phyloP scores from a whole-genome alignment of 1,140 invertebrate genomes.

The Bombus haemorrhoidalis region DNA sequence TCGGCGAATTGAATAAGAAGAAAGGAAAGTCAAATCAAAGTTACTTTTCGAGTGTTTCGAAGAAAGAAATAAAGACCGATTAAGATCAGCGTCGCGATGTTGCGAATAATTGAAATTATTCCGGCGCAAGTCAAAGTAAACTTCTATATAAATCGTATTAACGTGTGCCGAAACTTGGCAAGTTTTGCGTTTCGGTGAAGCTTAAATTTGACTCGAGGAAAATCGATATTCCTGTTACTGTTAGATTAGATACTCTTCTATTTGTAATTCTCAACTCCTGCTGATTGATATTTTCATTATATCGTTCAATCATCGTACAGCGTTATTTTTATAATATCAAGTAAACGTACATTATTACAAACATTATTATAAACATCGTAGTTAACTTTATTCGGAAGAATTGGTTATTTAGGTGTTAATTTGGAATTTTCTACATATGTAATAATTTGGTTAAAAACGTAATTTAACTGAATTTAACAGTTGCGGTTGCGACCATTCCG shows the following conservation, averaged over 20 bases:
- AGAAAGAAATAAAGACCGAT: neutral
- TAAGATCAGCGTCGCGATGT: neutral
- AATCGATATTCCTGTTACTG: neutral
- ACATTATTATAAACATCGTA: too few relatives aligned
- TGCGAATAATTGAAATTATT: constrained; percentile 18
- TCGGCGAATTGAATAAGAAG: neutral
- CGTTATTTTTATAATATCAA: too few relatives aligned
- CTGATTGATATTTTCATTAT: too few relatives aligned
- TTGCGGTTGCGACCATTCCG: neutral
- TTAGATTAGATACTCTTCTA: neutral
- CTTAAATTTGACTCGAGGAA: neutral
- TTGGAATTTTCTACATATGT: neutral
- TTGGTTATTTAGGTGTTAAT: neutral
- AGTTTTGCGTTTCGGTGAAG: neutral
- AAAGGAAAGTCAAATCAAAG: too few relatives aligned
- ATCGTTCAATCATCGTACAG: too few relatives aligned
- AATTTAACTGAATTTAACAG: neutral
- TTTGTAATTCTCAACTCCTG: neutral
- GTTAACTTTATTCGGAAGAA: neutral
- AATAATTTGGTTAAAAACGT: neutral
- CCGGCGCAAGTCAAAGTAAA: neutral
- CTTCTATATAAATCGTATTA: neutral
- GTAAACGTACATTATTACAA: too few relatives aligned
- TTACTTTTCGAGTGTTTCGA: neutral
- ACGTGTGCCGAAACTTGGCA: neutral